Evolutionary conservation across 2,797 vertebrate genomes (phyloP), one percentile per base, ranked within the genome.

Genomic region (Brachymystax lenok): DNA sequence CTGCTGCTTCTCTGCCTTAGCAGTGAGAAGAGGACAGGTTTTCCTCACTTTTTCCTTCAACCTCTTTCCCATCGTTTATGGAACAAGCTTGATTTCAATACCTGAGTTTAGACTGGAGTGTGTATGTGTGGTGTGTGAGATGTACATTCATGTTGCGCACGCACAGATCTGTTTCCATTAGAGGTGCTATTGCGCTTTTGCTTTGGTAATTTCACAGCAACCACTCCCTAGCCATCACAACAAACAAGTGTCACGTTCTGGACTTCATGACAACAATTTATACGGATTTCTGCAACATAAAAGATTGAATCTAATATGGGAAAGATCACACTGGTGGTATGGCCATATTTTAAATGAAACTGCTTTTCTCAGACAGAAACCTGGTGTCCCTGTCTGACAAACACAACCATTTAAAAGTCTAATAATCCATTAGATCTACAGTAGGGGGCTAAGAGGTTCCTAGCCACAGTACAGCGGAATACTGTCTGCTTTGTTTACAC

Each of bases 401-500:
- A 61, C n/a, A 67, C 12, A 50, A 2, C 56, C 64, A 4, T 13
- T 30, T 30, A 59, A 46, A 46, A 13, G 66, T 21, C 8, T 21
- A 73, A 28, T 64, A 59, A 46, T 46, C 56, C 16, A 21, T 59
- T n/a, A 59, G 14, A n/a, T 59, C 28, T 6, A 59, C 69, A 66
- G 70, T 30, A 68, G 27, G 14, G 27, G 66, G 28, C 64, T 28
- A 24, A 64, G 64, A 67, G 64, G 64, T 28, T 30, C 19, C 17
- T 19, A 35, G 33, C 30, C 30, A 69, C 67, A n/a, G 6, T n/a
- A 40, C 30, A 69, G 8, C 14, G 0, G 16, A 19, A 69, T 17
- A 51, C 56, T 35, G 69, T 56, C 14, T 24, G 61, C 12, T 30
- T 14, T 80, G 78, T 85, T 86, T 85, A 77, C 78, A 54, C 71